phyloP scores from a whole-genome alignment of 2,797 vertebrate species.

The Fringilla coelebs region DNA sequence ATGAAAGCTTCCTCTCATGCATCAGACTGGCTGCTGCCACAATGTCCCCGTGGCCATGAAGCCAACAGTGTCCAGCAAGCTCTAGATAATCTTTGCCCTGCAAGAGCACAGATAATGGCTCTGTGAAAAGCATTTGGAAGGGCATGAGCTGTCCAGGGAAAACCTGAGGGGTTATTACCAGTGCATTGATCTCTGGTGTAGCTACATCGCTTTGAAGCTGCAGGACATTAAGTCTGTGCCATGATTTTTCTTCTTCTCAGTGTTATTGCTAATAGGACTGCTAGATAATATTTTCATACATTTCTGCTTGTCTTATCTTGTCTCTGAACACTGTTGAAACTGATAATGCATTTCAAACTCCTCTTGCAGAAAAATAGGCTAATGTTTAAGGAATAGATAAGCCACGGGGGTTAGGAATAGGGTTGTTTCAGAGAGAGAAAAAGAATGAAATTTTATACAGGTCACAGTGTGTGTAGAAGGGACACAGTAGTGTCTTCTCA shows the following conservation, averaged over 20 bases:
- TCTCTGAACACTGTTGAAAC: not conserved
- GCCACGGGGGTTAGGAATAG: not conserved
- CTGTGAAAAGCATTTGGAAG: not conserved
- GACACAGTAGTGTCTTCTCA: not conserved
- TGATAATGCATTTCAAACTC: not conserved
- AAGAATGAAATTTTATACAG: not conserved
- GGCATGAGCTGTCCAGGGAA: not conserved
- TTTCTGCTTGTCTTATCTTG: not conserved
- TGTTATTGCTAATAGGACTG: not conserved
- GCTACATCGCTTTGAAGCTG: not conserved
- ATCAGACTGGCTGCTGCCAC: not conserved
- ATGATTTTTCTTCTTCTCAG: not conserved
- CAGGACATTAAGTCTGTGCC: not conserved
- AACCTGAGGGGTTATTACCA: not conserved
- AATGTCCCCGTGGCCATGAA: not conserved
- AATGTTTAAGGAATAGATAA: not conserved
- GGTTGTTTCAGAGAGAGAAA: not conserved
- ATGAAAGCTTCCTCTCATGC: not conserved
- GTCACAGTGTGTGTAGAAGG: not conserved
- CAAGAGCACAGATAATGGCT: not conserved
- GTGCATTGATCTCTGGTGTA: not conserved
- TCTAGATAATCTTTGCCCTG: not conserved
- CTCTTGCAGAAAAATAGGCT: not conserved
- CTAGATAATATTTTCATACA: not conserved
- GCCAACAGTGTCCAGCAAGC: not conserved